phyloP scores from a whole-genome alignment of 1,140 invertebrate genomes.

The Drosophila lacteicornis region DNA sequence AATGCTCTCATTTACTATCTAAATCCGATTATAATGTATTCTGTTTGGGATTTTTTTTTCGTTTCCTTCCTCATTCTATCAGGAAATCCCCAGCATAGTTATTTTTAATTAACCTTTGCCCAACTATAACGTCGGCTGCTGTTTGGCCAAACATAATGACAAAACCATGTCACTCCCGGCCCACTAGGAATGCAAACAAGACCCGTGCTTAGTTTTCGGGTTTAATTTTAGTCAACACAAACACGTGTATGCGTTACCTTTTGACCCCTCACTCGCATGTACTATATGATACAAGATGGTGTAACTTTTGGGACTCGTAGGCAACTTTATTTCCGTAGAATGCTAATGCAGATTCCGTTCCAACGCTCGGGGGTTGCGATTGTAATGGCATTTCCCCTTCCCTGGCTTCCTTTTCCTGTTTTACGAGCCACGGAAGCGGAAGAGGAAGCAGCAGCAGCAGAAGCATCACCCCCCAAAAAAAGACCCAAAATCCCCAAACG shows the following conservation, averaged over 20 bases:
- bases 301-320: slow-evolving; percentile 59
- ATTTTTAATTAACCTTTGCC: not conserved
- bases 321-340: slow-evolving; percentile 70
- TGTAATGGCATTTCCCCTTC: slow-evolving; percentile 52
- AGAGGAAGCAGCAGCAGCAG: slow-evolving; percentile 36
- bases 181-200: slow-evolving; percentile 27
- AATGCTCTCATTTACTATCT: not conserved
- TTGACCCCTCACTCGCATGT: slow-evolving; percentile 11
- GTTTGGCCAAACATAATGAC: slow-evolving; percentile 11
- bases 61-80: not conserved
- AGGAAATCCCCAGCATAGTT: not conserved
- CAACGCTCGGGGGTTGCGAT: slow-evolving; percentile 65
- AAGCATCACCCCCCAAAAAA: slow-evolving; percentile 45
- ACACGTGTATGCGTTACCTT: slow-evolving; percentile 31
- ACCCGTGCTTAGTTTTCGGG: not conserved
- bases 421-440: slow-evolving; percentile 69
- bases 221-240: slow-evolving; percentile 39
- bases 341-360: slow-evolving; percentile 74
- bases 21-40: not conserved
- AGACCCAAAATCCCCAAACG: slow-evolving; percentile 49
- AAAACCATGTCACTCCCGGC: slow-evolving; percentile 11
- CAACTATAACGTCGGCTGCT: not conserved
- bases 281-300: slow-evolving; percentile 20
- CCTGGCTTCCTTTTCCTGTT: slow-evolving; percentile 30
- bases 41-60: not conserved